Conservation (phyloP, 2,113 vertebrate species). For the Puntigrus tetrazona region DNA sequence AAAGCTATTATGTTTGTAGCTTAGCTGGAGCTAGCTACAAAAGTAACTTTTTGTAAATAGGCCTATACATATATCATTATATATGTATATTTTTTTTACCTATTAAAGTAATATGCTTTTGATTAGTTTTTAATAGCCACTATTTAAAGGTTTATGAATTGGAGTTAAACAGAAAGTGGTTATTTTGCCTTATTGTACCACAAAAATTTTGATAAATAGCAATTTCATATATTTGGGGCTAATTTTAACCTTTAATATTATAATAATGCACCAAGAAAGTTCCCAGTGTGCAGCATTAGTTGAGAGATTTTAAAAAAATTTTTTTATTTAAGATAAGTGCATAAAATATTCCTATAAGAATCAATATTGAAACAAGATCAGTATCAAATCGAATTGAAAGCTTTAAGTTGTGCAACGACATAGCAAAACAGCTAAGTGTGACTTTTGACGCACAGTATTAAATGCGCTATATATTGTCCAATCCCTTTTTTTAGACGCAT, state of each 20-base stretch:
- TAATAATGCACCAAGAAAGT: background rate
- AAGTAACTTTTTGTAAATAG: too few relatives aligned
- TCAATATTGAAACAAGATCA: background rate
- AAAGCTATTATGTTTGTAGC: too few relatives aligned
- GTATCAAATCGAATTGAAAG: background rate
- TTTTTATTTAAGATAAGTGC: background rate
- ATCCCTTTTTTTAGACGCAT: background rate
- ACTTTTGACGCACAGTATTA: background rate
- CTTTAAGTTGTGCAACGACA: background rate
- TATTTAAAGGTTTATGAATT: background rate
- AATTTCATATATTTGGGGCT: background rate
- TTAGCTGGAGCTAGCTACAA: too few relatives aligned
- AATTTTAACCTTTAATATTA: background rate
- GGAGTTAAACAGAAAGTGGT: background rate
- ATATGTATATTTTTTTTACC: background rate
- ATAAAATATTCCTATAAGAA: background rate
- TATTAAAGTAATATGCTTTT: background rate
- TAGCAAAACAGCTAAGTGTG: background rate
- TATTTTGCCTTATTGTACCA: background rate
- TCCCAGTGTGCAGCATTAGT: background rate
- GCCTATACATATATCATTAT: too few relatives aligned
- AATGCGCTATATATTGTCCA: background rate
- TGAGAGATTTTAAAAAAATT: background rate
- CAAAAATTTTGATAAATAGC: background rate
- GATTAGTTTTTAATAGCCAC: background rate